A percentile compares a stretch with the other conserved stretches of the same genome.
Conservation (phyloP, 2,113 vertebrate species). For the Sula dactylatra region DNA sequence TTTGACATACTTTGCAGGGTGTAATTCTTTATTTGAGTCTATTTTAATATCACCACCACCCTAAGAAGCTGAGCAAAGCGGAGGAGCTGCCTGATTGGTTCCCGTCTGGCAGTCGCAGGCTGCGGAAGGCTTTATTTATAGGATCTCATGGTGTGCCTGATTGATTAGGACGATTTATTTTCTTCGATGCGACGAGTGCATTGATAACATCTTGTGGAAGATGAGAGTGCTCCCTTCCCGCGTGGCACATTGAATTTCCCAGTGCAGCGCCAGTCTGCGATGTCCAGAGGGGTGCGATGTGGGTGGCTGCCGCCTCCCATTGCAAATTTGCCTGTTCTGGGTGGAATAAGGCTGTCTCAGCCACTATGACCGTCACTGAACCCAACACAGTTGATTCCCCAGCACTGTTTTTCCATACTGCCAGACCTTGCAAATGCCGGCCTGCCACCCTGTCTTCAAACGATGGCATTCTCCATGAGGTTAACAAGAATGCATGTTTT, state of each 20-base stretch:
- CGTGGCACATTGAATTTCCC: background rate
- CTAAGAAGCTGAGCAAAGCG: background rate
- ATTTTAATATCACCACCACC: background rate
- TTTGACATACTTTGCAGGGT: background rate
- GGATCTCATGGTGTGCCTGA: background rate
- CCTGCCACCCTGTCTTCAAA: background rate
- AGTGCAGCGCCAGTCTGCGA: background rate
- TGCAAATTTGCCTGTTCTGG: background rate
- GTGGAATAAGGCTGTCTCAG: background rate
- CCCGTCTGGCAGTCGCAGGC: background rate
- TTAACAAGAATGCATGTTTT: background rate
- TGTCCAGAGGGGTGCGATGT: rapidly evolving
- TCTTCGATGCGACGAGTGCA: rapidly evolving
- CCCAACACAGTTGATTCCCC: background rate
- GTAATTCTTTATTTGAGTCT: background rate
- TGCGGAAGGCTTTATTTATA: background rate
- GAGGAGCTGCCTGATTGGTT: background rate
- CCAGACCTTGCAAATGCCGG: background rate
- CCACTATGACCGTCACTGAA: background rate
- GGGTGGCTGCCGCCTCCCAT: background rate
- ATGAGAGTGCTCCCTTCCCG: background rate
- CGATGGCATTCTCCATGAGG: background rate
- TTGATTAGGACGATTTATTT: background rate
- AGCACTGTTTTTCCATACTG: background rate
- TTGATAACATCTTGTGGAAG: background rate